A percentile compares a stretch with the other conserved stretches of the same genome.
Evolutionary conservation across 1,140 invertebrate species (phyloP).

Genomic region (Wasmannia auropunctata): DNA sequence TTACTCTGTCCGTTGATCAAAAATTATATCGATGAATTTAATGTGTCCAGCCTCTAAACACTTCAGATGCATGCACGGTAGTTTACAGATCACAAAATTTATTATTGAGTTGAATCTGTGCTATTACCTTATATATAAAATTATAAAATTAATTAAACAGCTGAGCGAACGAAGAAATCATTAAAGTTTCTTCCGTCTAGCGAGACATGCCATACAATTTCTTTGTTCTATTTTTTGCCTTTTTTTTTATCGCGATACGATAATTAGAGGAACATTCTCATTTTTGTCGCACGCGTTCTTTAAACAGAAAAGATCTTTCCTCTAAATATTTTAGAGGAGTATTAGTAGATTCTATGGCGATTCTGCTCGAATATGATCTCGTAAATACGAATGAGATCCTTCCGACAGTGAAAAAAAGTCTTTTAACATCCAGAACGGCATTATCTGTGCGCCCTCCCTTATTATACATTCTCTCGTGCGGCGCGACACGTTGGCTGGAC

Average conservation of each 20-base stretch:
- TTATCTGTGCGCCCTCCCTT: conserved; percentile 58
- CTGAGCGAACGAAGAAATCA: neutral
- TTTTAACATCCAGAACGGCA: conserved; percentile 61
- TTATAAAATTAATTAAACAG: neutral
- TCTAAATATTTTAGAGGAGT: conserved; percentile 16
- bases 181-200: neutral
- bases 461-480: conserved; percentile 65
- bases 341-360: conserved; percentile 16
- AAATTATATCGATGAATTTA: neutral
- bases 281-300: neutral
- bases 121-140: no score
- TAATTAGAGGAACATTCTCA: neutral
- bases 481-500: conserved; percentile 49
- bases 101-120: neutral
- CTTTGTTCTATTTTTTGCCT: neutral
- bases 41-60: neutral
- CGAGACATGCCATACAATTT: neutral
- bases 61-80: neutral
- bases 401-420: conserved; percentile 58
- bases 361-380: conserved; percentile 6
- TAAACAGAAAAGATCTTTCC: neutral
- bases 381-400: conserved; percentile 54
- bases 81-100: neutral
- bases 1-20: neutral
- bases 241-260: neutral